These are phyloP conservation scores for Andrena flavipes DNA, from an alignment of 2,888 invertebrate species.

Conservation along the genomic window DNA sequence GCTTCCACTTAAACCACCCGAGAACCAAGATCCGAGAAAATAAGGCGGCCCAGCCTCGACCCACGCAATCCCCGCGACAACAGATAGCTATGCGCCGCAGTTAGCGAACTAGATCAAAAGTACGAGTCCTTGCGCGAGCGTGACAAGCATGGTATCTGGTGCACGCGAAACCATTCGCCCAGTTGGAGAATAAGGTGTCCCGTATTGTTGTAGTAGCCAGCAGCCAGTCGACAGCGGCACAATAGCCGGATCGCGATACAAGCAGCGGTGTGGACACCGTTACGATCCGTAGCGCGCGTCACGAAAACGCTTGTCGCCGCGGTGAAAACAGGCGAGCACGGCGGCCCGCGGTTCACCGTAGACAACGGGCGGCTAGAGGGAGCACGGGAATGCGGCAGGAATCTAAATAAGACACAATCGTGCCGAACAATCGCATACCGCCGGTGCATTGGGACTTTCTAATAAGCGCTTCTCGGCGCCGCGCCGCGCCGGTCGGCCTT, in stretches of 20 bases:
- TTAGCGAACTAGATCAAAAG: conserved; percentile 28
- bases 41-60: neutral
- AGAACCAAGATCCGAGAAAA: no score
- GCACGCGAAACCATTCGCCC: neutral
- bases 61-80: neutral
- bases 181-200: conserved; percentile 18
- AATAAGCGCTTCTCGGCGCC: conserved; percentile 71
- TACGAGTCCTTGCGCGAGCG: conserved; percentile 37
- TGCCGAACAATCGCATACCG: conserved; percentile 75
- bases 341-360: conserved; percentile 34
- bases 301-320: conserved; percentile 35
- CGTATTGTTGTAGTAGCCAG: neutral
- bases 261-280: neutral
- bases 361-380: conserved; percentile 22
- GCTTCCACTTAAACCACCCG: no score
- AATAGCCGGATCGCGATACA: neutral
- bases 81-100: neutral
- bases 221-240: neutral
- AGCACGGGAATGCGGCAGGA: conserved; percentile 67
- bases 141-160: conserved; percentile 14
- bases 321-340: conserved; percentile 31
- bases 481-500: conserved; percentile 64
- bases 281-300: conserved; percentile 25
- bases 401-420: conserved; percentile 76
- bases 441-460: conserved; percentile 70